A percentile compares a stretch with the other conserved stretches of the same genome.
Conservation (phyloP, 2,797 vertebrate species). For the Myoxocephalus aenaeus region DNA sequence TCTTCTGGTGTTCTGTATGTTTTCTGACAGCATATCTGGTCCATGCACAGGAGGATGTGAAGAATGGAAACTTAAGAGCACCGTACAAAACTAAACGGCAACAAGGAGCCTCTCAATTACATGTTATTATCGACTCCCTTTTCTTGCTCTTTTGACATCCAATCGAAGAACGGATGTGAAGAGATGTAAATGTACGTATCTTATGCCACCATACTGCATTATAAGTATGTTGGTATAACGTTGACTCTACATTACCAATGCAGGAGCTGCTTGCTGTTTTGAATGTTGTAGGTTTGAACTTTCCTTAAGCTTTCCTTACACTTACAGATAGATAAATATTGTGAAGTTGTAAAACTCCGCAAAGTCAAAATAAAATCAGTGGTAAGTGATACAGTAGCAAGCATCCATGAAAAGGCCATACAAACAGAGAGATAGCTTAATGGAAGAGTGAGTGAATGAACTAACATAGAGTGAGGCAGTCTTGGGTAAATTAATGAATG, state of each 20-base stretch:
- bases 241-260: constrained; percentile 2
- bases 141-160: constrained; percentile 1
- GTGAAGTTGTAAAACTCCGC: constrained; percentile 26
- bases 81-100: background rate
- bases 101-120: background rate
- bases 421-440: constrained; percentile 60
- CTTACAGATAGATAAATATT: background rate
- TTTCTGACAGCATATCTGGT: constrained; percentile 14
- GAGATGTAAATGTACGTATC: background rate
- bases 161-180: background rate
- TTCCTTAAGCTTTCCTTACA: background rate
- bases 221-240: background rate
- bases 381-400: constrained; percentile 35
- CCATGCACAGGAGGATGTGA: background rate
- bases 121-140: background rate
- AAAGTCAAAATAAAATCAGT: constrained; percentile 42
- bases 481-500: constrained; percentile 70
- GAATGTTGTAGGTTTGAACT: background rate
- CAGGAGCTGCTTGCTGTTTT: background rate
- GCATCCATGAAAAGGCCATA: constrained; percentile 48
- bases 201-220: background rate
- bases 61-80: background rate
- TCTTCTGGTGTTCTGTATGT: background rate
- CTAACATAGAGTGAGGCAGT: constrained; percentile 55
- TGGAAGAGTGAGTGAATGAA: constrained; percentile 67